A percentile compares a stretch with the other conserved stretches of the same genome.
Evolutionary conservation across 2,797 vertebrate species (phyloP).

Genomic region (Novumbra hubbsi): DNA sequence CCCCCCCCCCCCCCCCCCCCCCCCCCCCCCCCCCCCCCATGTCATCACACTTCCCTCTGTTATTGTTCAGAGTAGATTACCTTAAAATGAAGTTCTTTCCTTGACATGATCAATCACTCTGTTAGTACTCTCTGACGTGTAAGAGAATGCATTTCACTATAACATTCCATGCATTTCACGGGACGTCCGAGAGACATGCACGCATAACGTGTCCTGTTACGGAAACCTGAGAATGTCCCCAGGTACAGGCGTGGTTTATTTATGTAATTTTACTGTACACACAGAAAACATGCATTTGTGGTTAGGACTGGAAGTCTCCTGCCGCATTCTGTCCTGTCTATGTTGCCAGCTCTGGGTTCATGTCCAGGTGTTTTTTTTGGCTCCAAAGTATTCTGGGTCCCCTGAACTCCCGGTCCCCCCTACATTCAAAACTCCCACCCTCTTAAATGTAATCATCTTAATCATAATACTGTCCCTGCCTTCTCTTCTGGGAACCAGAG

Average conservation of each 20-base stretch:
- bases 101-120: constrained; percentile 31
- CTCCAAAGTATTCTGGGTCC: neutral
- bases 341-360: neutral
- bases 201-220: neutral
- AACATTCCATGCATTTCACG: constrained; percentile 7
- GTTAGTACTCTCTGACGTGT: constrained; percentile 27
- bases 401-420: neutral
- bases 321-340: neutral
- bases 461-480: too few species aligned
- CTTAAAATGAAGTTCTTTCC: constrained; percentile 29
- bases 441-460: neutral
- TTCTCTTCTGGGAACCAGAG: too few species aligned
- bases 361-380: neutral
- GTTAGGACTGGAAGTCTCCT: neutral
- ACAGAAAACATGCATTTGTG: neutral
- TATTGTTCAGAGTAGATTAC: constrained; percentile 41
- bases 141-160: constrained; percentile 15
- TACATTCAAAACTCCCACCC: constrained; percentile 23
- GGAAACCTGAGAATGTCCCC: neutral
- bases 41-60: constrained; percentile 21
- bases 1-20: too few species aligned
- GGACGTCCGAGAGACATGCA: neutral
- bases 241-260: neutral
- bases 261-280: neutral
- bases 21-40: constrained; percentile 17